Evolutionary conservation across 2,797 vertebrate species (phyloP).

Genomic region (Melopsittacus undulatus): DNA sequence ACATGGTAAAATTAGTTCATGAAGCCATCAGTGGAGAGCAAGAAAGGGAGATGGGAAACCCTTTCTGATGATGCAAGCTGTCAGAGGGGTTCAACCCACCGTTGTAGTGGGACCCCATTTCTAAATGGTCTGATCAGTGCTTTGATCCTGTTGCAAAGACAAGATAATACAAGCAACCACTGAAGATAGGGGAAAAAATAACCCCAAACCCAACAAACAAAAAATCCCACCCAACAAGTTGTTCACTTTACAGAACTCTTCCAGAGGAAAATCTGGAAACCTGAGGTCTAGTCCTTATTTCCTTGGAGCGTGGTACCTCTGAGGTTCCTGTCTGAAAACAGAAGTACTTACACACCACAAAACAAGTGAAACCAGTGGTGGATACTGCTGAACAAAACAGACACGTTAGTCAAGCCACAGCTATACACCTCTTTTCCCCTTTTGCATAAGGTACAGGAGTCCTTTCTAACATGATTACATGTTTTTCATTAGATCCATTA

Average conservation of each 20-base stretch:
- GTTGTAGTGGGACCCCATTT: rapidly evolving
- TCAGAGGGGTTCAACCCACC: background rate
- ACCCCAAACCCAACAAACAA: background rate
- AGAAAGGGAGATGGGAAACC: background rate
- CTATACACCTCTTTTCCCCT: background rate
- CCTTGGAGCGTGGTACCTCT: background rate
- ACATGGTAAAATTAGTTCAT: background rate
- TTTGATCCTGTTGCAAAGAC: background rate
- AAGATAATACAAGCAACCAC: background rate
- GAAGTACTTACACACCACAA: background rate
- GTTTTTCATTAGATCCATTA: background rate
- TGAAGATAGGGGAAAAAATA: background rate
- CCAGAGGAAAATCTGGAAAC: background rate
- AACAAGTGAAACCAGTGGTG: background rate
- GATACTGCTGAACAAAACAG: background rate
- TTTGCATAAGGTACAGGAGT: background rate
- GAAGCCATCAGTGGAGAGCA: rapidly evolving
- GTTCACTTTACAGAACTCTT: background rate
- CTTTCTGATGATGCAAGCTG: background rate
- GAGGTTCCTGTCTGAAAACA: background rate
- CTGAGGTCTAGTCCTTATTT: background rate
- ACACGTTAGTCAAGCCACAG: background rate
- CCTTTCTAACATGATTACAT: rapidly evolving
- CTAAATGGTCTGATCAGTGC: background rate
- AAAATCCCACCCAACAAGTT: background rate